phyloP scores from a whole-genome alignment of 2,113 vertebrate species.

The Prunella himalayana region DNA sequence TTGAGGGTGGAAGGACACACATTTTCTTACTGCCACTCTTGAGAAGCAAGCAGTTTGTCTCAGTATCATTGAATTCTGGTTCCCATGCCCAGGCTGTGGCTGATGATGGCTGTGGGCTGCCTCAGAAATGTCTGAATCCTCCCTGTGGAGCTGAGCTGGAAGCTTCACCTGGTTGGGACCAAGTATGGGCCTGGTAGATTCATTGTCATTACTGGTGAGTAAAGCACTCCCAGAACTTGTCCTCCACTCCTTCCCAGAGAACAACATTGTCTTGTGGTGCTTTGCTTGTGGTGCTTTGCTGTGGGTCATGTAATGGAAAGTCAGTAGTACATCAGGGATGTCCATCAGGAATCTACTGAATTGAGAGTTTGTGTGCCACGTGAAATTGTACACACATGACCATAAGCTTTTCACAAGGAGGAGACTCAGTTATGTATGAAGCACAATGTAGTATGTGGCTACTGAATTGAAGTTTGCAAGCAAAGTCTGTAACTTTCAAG shows the following conservation, averaged over 20 bases:
- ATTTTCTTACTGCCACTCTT: neutral
- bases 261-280: fast-evolving
- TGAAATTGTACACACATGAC: neutral
- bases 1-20: neutral
- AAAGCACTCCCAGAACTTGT: neutral
- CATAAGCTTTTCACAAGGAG: neutral
- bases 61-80: neutral
- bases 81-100: neutral
- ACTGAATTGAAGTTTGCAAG: neutral
- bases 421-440: neutral
- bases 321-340: neutral
- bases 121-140: neutral
- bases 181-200: neutral
- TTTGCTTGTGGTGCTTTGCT: neutral
- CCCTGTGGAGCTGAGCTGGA: neutral
- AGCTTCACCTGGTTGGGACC: neutral
- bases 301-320: neutral
- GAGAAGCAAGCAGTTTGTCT: neutral
- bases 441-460: too few species aligned
- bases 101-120: neutral
- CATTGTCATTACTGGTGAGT: neutral
- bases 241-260: neutral
- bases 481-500: neutral
- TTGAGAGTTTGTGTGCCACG: neutral
- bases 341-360: neutral